Percentiles rank a stretch among this genome's conserved stretches.
Evolutionary conservation across 2,113 vertebrate species (phyloP).

Genomic region (Mola mola): DNA sequence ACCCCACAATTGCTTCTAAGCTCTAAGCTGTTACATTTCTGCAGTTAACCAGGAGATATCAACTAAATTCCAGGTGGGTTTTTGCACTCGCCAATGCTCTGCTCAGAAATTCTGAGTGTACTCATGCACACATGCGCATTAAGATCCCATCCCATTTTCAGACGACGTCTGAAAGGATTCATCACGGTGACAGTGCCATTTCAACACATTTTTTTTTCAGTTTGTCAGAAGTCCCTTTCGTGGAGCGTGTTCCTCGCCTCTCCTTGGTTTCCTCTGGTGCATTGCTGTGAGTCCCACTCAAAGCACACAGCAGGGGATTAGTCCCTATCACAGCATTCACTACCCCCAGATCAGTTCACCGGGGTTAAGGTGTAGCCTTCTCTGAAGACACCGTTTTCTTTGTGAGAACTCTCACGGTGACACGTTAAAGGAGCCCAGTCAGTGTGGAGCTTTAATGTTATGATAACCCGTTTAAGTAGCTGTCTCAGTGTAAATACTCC

Average conservation of each 20-base stretch:
- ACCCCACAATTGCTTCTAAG: conserved; percentile 30
- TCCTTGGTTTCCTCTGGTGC: conserved; percentile 56
- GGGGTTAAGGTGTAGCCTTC: conserved; percentile 76
- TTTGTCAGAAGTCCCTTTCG: conserved; percentile 71
- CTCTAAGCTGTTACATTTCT: conserved; percentile 67
- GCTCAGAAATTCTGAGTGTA: conserved; percentile 32
- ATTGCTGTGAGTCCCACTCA: conserved; percentile 60
- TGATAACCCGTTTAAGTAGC: conserved; percentile 75
- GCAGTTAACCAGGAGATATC: conserved; percentile 72
- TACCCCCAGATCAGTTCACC: conserved; percentile 71
- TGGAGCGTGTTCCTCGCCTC: conserved; percentile 57
- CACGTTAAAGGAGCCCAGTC: conserved; percentile 60
- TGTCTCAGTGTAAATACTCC: conserved; percentile 59
- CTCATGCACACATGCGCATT: conserved; percentile 24
- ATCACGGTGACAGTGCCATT: conserved; percentile 64
- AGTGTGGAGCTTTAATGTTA: conserved; percentile 61
- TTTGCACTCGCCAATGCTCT: conserved; percentile 56
- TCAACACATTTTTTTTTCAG: conserved; percentile 58
- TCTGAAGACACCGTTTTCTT: conserved; percentile 67
- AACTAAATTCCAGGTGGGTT: conserved; percentile 61
- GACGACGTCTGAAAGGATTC: conserved; percentile 59
- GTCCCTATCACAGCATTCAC: conserved; percentile 68
- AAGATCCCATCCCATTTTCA: conserved; percentile 52
- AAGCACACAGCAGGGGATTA: conserved; percentile 70
- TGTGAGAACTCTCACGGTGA: conserved; percentile 55